Evolutionary conservation across 2,797 vertebrate genomes (phyloP), one percentile per base, ranked within the genome.

Genomic region (Mormyrus proboscirostris): DNA sequence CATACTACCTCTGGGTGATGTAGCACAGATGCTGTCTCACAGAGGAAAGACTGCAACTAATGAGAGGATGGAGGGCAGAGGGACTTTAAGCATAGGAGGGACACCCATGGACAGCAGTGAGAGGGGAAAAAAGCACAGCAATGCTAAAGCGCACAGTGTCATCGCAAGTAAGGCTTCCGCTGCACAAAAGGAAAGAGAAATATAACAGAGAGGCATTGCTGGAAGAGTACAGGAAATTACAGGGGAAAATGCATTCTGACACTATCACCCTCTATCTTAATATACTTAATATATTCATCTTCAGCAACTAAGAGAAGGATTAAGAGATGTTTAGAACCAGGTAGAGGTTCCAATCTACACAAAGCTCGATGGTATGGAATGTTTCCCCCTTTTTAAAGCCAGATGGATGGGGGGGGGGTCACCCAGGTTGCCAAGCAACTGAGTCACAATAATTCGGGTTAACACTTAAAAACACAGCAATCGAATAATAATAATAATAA

Each of bases 361-460:
- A 79, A 41, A 79, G 19, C n/a, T 87, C 59, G 53, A 57, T n/a
- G 25, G 0, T 87, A 33, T n/a, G 33, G 50, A 41, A 57, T 87
- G 50, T 57, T 87, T 25, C 8, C 19, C 19, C 29, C 53, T 41
- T 29, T 25, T 38, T 87, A 87, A 19, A 87, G 14, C 65, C 29
- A 5, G 29, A 73, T 38, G 65, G 65, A 69, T 4, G 9, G 62
- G 85, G 29, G n/a, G 84, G 29, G 51, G 4, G 84, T 38, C 5
- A 86, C 7, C 50, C 49, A 9, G 33, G 85, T 86, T 86, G 51
- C 85, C 25, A 57, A 55, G 84, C 51, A 86, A 86, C 84, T 86
- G 50, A 33, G 29, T 55, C 84, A 38, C 29, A 33, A 16, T 25
- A 86, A 53, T 86, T 1, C 38, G 22, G 22, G 51, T 86, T 57